Base-by-base conservation (phyloP, 2,113 vertebrate species). In the Sturnira hondurensis region DNA sequence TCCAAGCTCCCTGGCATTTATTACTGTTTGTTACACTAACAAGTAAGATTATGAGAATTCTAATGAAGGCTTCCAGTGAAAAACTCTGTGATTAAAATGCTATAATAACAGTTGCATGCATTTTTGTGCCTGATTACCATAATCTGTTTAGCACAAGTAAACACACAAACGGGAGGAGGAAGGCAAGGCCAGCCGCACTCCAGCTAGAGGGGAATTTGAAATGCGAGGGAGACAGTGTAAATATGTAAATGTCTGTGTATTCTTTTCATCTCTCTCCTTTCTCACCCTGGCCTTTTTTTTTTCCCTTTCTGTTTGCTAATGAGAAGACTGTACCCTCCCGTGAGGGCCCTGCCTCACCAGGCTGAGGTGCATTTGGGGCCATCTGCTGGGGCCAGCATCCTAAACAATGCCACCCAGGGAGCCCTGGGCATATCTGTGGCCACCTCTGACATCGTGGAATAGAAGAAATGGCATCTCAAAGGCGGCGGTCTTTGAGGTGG, bases 81-180 rank as follows among this genome's bases (percentile, higher is more conserved):
- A 98, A 98, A 98, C 98, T 98, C 98, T 98, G 98, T 99, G 99
- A 99, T 99, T 99, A 99, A 99, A 99, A 99, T 98, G 98, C 98
- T 98, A 98, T 99, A 98, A 98, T 99, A 99, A 98, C 98, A 98
- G 98, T 99, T 98, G 98, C 98, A 98, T 98, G 98, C 98, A 98
- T 99, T 99, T 99, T 98, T 99, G 98, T 98, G 98, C 97, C 98
- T 99, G 98, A 99, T 99, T 99, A 99, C 96, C 99, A 99, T 99
- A 99, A 99, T 99, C 99, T 98, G 99, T 99, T 99, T 99, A 99
- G 99, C 98, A 98, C 98, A 98, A 99, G 99, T 99, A 99, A 99
- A 99, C 99, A 99, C 96, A 98, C 98, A 98, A 98, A 99, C 98
- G 99, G 98, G 99, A 98, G 98, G 98, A 98, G 98, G 97, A 98